Evolutionary conservation across 2,113 vertebrate genomes (phyloP).

Genomic region (Paraplagusia blochii): DNA sequence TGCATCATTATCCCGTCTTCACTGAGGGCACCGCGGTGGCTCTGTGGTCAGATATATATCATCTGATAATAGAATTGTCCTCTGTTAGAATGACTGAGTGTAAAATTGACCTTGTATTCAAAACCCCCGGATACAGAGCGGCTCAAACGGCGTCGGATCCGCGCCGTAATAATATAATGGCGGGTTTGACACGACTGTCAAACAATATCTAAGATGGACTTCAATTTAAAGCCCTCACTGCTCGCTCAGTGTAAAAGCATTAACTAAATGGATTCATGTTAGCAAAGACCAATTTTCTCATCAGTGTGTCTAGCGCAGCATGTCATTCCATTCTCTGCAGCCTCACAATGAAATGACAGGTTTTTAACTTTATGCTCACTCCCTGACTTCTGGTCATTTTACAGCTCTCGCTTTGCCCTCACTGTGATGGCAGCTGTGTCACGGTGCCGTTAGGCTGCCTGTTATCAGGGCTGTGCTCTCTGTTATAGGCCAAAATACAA

Average conservation of each 20-base stretch:
- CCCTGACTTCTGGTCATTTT: slow-evolving; percentile 46
- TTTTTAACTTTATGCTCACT: slow-evolving; percentile 38
- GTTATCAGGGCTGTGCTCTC: no score
- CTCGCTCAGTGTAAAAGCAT: slow-evolving; percentile 20
- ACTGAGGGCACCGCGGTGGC: slow-evolving; percentile 8
- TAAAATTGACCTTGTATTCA: slow-evolving; percentile 5
- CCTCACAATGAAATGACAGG: slow-evolving; percentile 29
- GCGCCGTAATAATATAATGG: background rate
- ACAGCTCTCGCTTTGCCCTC: slow-evolving; percentile 22
- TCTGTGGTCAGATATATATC: slow-evolving; percentile 12
- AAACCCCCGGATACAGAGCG: background rate
- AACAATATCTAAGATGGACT: slow-evolving; percentile 10
- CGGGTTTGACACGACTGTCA: slow-evolving; percentile 3
- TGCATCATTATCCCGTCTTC: slow-evolving; percentile 34
- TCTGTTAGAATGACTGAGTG: background rate
- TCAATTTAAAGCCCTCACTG: slow-evolving; percentile 10
- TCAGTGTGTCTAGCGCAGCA: slow-evolving; percentile 33
- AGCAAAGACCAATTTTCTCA: slow-evolving; percentile 37
- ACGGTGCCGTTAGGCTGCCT: no score
- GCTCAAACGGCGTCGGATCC: background rate
- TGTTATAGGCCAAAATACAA: no score
- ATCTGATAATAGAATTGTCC: slow-evolving; percentile 9
- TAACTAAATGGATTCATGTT: slow-evolving; percentile 24
- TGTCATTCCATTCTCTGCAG: slow-evolving; percentile 20
- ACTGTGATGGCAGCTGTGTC: slow-evolving; percentile 33